These are phyloP conservation scores for Sapayoa aenigma DNA, from an alignment of 2,113 vertebrate genomes.

Conservation along the genomic window DNA sequence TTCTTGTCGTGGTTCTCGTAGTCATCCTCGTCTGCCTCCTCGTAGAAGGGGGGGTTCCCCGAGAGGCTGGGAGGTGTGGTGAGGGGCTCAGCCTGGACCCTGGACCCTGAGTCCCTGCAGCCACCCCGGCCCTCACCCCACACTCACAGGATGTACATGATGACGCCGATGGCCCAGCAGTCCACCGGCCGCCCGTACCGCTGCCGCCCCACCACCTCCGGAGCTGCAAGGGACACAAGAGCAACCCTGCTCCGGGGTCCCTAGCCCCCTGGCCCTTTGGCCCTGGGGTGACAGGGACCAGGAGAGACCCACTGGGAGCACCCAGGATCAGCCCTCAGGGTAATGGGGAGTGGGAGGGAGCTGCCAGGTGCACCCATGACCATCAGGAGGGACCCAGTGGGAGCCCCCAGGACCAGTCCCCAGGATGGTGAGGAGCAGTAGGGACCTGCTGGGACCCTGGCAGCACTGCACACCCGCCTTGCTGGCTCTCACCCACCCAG, in stretches of 20 bases:
- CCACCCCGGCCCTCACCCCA: background rate
- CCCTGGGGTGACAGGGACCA: background rate
- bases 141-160: slow-evolving; percentile 99
- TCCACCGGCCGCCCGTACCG: slow-evolving; percentile 93
- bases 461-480: fast-evolving
- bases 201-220: slow-evolving; percentile 95
- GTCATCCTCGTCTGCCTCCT: slow-evolving; percentile 94
- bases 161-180: slow-evolving; percentile 98
- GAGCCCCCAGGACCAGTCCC: background rate
- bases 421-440: background rate
- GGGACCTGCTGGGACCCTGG: background rate
- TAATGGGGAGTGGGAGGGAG: background rate
- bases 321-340: background rate
- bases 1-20: slow-evolving; percentile 98
- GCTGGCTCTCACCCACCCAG: slow-evolving; percentile 87
- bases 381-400: fast-evolving
- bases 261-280: fast-evolving
- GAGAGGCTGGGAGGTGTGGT: slow-evolving; percentile 78
- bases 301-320: background rate
- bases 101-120: fast-evolving
- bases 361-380: background rate
- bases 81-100: background rate
- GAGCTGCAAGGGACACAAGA: slow-evolving; percentile 77
- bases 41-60: slow-evolving; percentile 96
- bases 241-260: background rate